These are phyloP conservation scores for Dione juno DNA, from an alignment of 2,888 invertebrate species.

Conservation along the genomic window DNA sequence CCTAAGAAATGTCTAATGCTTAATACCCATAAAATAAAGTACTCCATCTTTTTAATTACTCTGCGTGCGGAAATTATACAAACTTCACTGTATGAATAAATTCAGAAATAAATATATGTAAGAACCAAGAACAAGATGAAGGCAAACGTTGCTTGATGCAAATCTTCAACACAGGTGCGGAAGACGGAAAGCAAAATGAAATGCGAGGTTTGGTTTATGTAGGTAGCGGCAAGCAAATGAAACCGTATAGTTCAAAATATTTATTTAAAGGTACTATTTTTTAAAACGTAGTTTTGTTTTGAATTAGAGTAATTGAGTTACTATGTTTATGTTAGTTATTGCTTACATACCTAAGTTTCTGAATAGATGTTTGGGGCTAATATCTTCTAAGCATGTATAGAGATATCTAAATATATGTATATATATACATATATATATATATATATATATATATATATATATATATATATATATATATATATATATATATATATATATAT, in stretches of 20 bases:
- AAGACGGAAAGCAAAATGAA: constrained; percentile 22
- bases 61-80: neutral
- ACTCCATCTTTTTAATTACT: neutral
- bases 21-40: neutral
- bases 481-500: too few relatives aligned
- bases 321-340: too few relatives aligned
- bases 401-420: too few relatives aligned
- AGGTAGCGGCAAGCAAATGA: constrained; percentile 3
- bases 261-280: neutral
- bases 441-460: too few relatives aligned
- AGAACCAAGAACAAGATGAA: neutral
- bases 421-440: too few relatives aligned
- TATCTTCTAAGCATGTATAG: too few relatives aligned
- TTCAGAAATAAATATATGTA: constrained; percentile 10
- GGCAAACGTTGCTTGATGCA: constrained; percentile 15
- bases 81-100: constrained; percentile 7
- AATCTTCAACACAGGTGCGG: constrained; percentile 21
- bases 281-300: neutral
- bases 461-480: too few relatives aligned
- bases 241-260: neutral
- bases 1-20: neutral
- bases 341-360: too few relatives aligned
- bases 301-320: too few relatives aligned
- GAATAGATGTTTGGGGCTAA: too few relatives aligned
- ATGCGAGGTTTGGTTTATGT: constrained; percentile 9